These are phyloP conservation scores for Paraplagusia blochii DNA, from an alignment of 2,113 vertebrate genomes.

Conservation along the genomic window DNA sequence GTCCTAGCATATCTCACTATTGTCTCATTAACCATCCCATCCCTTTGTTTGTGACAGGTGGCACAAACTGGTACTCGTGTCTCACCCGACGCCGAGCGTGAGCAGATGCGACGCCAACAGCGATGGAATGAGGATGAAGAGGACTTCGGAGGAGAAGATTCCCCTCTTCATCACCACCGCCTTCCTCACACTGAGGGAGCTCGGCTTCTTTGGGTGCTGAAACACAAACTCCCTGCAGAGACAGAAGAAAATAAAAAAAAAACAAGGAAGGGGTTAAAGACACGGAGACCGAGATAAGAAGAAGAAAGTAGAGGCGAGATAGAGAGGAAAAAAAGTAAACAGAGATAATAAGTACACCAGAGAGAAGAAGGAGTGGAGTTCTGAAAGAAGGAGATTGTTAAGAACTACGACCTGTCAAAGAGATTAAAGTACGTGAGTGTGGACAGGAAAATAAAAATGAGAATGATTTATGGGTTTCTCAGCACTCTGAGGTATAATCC, in stretches of 20 bases:
- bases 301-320: conserved; percentile 13
- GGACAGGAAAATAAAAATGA: conserved; percentile 23
- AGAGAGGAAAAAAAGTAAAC: conserved; percentile 16
- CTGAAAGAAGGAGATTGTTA: conserved; percentile 22
- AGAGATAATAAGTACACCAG: conserved; percentile 47
- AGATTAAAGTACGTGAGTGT: conserved; percentile 22
- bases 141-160: conserved; percentile 70
- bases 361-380: conserved; percentile 24
- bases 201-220: conserved; percentile 72
- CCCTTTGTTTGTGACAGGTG: no score
- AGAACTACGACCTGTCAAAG: conserved; percentile 38
- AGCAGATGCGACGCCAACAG: conserved; percentile 69
- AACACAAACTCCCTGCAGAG: conserved; percentile 75
- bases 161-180: conserved; percentile 76
- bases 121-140: conserved; percentile 65
- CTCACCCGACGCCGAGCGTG: conserved; percentile 68
- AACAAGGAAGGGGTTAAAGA: background rate
- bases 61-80: background rate
- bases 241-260: background rate
- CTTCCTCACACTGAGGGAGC: conserved; percentile 74
- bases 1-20: no score
- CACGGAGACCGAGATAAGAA: conserved; percentile 11
- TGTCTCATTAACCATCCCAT: no score
- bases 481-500: conserved; percentile 20
- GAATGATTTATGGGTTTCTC: conserved; percentile 25